phyloP scores from a whole-genome alignment of 1,140 invertebrate species.

The Aphidius ervi region DNA sequence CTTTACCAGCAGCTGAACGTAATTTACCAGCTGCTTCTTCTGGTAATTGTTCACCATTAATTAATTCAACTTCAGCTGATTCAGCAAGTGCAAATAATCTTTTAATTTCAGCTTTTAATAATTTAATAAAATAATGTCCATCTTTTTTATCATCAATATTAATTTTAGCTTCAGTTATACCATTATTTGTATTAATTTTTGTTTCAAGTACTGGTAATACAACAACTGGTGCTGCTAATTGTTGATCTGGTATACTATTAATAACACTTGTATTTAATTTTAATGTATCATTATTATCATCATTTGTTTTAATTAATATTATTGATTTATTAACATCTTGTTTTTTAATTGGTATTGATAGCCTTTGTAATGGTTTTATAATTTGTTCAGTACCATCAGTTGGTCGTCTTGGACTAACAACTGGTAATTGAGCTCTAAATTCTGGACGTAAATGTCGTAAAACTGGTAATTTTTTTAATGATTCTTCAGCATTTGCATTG shows the following conservation, averaged over 20 bases:
- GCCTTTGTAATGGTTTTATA: constrained; percentile 44
- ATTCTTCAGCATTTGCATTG: constrained; percentile 43
- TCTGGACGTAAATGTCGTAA: constrained; percentile 76
- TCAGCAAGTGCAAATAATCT: constrained; percentile 65
- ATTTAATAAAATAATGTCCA: constrained; percentile 69
- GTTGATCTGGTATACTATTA: constrained; percentile 46
- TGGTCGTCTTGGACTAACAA: constrained; percentile 61
- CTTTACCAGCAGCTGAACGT: constrained; percentile 85
- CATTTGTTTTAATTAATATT: constrained; percentile 16
- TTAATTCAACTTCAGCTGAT: constrained; percentile 64
- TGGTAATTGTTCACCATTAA: constrained; percentile 50
- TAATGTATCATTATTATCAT: constrained; percentile 25
- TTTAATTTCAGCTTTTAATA: constrained; percentile 69
- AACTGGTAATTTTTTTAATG: constrained; percentile 62
- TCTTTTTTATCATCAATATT: constrained; percentile 51
- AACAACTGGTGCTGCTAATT: constrained; percentile 52
- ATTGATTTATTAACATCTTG: constrained; percentile 11
- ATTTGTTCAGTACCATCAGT: constrained; percentile 48
- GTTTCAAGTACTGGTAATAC: constrained; percentile 47
- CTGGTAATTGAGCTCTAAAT: constrained; percentile 76
- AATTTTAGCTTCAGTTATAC: constrained; percentile 27
- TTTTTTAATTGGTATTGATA: constrained; percentile 22
- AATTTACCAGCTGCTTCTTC: constrained; percentile 81
- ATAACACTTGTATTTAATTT: constrained; percentile 30
- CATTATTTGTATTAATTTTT: constrained; percentile 34